These are phyloP conservation scores for Staurois parvus DNA, from an alignment of 2,797 vertebrate species.

Conservation along the genomic window DNA sequence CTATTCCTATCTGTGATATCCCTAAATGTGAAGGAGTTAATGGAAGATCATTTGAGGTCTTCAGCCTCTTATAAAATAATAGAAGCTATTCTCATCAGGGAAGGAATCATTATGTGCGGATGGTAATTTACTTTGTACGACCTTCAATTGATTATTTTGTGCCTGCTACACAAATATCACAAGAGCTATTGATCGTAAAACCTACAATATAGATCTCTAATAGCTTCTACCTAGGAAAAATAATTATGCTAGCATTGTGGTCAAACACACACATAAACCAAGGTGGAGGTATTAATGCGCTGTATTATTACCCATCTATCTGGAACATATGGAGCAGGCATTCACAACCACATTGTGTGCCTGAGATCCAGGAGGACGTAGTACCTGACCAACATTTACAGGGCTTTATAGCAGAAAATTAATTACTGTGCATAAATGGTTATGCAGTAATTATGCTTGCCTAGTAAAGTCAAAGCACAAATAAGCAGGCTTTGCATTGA, in stretches of 20 bases:
- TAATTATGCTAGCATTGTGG: conserved; percentile 83
- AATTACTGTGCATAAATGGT: conserved; percentile 75
- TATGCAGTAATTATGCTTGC: conserved; percentile 66
- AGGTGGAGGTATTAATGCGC: conserved; percentile 83
- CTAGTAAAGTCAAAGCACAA: conserved; percentile 74
- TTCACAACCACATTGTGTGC: conserved; percentile 65
- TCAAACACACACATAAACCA: conserved; percentile 85
- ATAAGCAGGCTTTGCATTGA: conserved; percentile 58
- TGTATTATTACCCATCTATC: conserved; percentile 85
- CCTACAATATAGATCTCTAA: conserved; percentile 89
- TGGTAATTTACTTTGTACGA: conserved; percentile 91
- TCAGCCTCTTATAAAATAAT: conserved; percentile 84
- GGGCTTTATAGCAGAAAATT: conserved; percentile 75
- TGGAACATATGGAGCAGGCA: conserved; percentile 73
- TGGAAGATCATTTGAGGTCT: conserved; percentile 68
- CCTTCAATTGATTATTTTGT: conserved; percentile 88
- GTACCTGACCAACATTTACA: conserved; percentile 74
- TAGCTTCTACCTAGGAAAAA: conserved; percentile 85
- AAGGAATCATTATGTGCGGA: conserved; percentile 87
- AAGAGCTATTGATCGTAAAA: conserved; percentile 90
- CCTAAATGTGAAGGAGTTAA: conserved; percentile 45
- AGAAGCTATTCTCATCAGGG: conserved; percentile 85
- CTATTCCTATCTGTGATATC: neutral
- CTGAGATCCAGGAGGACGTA: conserved; percentile 70
- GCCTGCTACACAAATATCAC: conserved; percentile 90